Evolutionary conservation across 2,113 vertebrate genomes (phyloP).

Genomic region (Brienomyrus longianalis): DNA sequence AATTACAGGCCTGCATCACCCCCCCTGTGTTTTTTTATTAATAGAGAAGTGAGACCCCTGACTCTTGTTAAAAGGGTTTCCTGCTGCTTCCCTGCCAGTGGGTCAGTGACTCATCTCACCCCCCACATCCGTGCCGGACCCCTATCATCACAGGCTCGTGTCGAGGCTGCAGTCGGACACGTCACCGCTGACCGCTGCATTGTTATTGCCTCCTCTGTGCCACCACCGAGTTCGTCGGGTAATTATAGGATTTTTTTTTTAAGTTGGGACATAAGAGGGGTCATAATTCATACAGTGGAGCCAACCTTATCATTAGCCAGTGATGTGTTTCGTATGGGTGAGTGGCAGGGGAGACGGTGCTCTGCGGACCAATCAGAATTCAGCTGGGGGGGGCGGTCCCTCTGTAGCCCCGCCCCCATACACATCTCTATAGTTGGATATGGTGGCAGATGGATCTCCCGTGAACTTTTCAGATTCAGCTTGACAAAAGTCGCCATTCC

Average conservation of each 20-base stretch:
- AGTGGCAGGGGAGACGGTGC: neutral
- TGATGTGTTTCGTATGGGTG: neutral
- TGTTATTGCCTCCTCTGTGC: neutral
- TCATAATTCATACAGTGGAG: neutral
- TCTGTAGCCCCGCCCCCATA: neutral
- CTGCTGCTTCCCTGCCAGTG: neutral
- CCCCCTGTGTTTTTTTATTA: neutral
- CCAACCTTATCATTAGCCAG: neutral
- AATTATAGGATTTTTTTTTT: neutral
- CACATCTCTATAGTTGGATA: neutral
- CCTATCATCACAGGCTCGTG: neutral
- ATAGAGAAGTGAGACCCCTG: neutral
- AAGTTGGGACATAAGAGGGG: neutral
- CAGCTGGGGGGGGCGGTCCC: neutral
- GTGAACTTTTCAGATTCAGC: neutral
- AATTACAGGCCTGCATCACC: neutral
- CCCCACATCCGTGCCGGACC: neutral
- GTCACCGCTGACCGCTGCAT: neutral
- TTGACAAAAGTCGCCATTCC: neutral
- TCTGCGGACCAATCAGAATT: neutral
- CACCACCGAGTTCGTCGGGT: neutral
- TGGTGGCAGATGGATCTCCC: neutral
- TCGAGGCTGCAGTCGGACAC: neutral
- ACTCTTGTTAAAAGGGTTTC: neutral
- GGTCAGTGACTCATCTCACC: neutral